These are phyloP conservation scores for Halichoerus grypus DNA, from an alignment of 2,113 vertebrate species.

Conservation along the genomic window DNA sequence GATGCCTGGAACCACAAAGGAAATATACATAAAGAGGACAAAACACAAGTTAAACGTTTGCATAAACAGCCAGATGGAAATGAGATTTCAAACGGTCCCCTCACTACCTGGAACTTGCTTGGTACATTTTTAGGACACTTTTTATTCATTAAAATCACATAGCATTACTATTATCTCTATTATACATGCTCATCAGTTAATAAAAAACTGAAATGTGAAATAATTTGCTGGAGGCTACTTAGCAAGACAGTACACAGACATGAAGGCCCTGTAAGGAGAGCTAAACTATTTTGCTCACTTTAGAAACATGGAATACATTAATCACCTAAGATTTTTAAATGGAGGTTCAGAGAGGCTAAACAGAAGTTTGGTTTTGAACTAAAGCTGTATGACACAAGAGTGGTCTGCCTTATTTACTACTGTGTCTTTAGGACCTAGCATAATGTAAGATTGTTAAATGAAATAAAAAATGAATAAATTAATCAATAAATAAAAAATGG, in stretches of 20 bases:
- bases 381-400: not conserved
- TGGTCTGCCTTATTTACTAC: not conserved
- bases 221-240: not conserved
- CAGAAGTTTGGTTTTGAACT: not conserved
- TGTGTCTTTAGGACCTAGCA: not conserved
- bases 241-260: not conserved
- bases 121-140: not conserved
- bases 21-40: constrained; percentile 33
- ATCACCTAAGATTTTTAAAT: not conserved
- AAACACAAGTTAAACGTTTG: not conserved
- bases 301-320: not conserved
- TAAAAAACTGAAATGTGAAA: not conserved
- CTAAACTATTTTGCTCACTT: constrained; percentile 23
- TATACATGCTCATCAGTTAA: not conserved
- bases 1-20: constrained; percentile 55
- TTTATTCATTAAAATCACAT: constrained; percentile 26
- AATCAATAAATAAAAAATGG: not conserved
- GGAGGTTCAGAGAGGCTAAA: not conserved
- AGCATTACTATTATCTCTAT: not conserved
- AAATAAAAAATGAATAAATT: not conserved
- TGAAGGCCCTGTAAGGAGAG: not conserved
- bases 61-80: constrained; percentile 57
- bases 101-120: not conserved
- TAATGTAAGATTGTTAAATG: not conserved
- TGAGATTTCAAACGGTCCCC: constrained; percentile 32